phyloP scores from a whole-genome alignment of 1,140 invertebrate species.

The Octopus bimaculoides region DNA sequence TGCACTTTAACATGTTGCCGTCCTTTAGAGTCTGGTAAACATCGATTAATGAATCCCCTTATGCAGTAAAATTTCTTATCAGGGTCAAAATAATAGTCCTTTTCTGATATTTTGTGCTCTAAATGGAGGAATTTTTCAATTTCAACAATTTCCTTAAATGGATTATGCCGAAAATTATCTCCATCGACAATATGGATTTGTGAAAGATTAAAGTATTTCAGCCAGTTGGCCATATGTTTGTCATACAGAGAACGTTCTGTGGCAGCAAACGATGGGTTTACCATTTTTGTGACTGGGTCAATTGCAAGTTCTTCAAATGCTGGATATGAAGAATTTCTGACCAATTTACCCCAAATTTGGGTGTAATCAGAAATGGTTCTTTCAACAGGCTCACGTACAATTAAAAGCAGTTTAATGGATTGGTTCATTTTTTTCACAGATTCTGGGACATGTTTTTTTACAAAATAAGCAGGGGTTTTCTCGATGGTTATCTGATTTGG shows the following conservation, averaged over 20 bases:
- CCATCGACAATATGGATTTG: conserved; percentile 54
- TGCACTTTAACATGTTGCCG: conserved; percentile 53
- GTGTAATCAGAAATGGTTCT: conserved; percentile 87
- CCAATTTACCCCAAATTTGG: conserved; percentile 60
- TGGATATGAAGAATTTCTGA: conserved; percentile 41
- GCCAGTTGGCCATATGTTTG: conserved; percentile 50
- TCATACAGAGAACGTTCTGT: conserved; percentile 53
- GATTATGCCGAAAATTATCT: conserved; percentile 47
- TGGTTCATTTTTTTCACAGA: conserved; percentile 82
- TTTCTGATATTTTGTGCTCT: conserved; percentile 37
- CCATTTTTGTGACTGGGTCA: conserved; percentile 35
- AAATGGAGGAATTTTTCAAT: conserved; percentile 52
- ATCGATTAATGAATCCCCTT: conserved; percentile 40
- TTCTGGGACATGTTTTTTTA: conserved; percentile 68
- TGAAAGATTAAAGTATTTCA: conserved; percentile 44
- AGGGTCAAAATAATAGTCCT: conserved; percentile 54
- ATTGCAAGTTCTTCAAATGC: conserved; percentile 48
- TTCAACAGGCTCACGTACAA: conserved; percentile 85
- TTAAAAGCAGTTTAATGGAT: conserved; percentile 76
- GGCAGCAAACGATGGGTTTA: conserved; percentile 46
- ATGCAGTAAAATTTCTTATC: conserved; percentile 60
- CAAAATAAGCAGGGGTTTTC: conserved; percentile 59
- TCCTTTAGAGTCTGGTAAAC: conserved; percentile 57
- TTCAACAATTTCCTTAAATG: conserved; percentile 45
- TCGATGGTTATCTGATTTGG: conserved; percentile 52